Conservation (phyloP, 1,140 invertebrate species). For the Xylocopa sonorina region DNA sequence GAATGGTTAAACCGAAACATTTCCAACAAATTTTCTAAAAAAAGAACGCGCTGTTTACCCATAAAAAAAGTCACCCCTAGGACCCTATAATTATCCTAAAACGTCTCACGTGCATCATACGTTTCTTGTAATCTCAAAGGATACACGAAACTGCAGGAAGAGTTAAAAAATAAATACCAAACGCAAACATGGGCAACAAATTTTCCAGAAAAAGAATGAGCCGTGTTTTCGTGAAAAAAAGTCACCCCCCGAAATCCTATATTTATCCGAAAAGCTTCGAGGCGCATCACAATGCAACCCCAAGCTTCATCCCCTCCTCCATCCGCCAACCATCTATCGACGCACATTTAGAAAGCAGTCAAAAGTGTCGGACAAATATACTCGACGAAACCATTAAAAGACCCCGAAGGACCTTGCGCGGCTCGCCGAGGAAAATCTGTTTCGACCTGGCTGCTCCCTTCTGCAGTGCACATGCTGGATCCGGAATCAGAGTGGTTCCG, state of each 20-base stretch:
- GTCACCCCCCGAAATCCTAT: neutral
- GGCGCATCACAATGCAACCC: neutral
- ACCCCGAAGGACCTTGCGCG: neutral
- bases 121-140: too few species aligned
- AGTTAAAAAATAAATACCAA: too few species aligned
- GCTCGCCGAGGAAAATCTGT: constrained; percentile 9
- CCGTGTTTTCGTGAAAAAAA: neutral
- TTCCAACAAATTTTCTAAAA: too few species aligned
- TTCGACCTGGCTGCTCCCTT: constrained; percentile 49
- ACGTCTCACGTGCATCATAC: too few species aligned
- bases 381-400: constrained; percentile 4
- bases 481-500: constrained; percentile 56
- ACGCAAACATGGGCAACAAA: neutral
- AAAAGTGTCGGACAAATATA: constrained; percentile 16
- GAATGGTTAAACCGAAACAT: too few species aligned
- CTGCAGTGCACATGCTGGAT: constrained; percentile 45
- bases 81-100: too few species aligned
- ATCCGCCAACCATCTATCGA: too few species aligned
- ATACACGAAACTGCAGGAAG: neutral
- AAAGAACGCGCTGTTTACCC: too few species aligned
- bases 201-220: neutral
- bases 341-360: neutral
- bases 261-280: neutral
- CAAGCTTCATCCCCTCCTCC: neutral
- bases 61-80: too few species aligned